Percentiles rank a stretch among this genome's conserved stretches.
Conservation (phyloP, 2,888 invertebrate genomes). For the Bellardia bayeri region DNA sequence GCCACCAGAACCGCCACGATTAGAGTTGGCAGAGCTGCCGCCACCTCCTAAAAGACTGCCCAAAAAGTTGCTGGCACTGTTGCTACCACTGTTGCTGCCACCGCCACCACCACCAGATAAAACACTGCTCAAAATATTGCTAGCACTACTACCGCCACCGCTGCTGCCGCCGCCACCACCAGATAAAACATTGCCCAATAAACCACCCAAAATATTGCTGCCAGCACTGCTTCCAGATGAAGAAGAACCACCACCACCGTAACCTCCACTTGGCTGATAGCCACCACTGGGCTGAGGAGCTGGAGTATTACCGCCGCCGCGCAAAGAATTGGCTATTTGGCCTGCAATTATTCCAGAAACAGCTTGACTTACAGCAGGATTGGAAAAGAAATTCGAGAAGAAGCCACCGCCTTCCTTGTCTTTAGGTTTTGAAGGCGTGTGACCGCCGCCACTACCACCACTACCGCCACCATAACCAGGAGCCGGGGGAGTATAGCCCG, state of each 20-base stretch:
- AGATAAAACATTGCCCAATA: conserved; percentile 78
- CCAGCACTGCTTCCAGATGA: conserved; percentile 74
- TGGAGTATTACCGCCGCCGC: conserved; percentile 79
- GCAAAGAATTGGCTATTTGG: conserved; percentile 82
- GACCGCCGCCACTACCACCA: conserved; percentile 76
- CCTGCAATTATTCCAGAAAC: conserved; percentile 83
- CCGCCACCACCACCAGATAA: conserved; percentile 76
- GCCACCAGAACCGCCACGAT: conserved; percentile 75
- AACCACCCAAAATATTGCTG: conserved; percentile 79
- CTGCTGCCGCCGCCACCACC: conserved; percentile 75
- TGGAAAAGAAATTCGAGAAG: conserved; percentile 82
- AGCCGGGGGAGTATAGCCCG: conserved; percentile 78
- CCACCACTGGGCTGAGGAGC: conserved; percentile 76
- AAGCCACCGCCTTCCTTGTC: conserved; percentile 82
- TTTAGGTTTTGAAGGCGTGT: conserved; percentile 76
- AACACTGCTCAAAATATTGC: conserved; percentile 77
- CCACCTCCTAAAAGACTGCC: conserved; percentile 76
- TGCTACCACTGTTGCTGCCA: conserved; percentile 67
- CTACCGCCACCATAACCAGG: conserved; percentile 78
- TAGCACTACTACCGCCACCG: conserved; percentile 77
- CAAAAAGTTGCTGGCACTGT: conserved; percentile 74
- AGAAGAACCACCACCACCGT: conserved; percentile 76
- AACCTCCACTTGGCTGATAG: conserved; percentile 78
- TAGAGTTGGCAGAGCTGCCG: conserved; percentile 61
- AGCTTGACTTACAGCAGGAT: conserved; percentile 83